phyloP scores from a whole-genome alignment of 1,140 invertebrate genomes.

The Bombus huntii region DNA sequence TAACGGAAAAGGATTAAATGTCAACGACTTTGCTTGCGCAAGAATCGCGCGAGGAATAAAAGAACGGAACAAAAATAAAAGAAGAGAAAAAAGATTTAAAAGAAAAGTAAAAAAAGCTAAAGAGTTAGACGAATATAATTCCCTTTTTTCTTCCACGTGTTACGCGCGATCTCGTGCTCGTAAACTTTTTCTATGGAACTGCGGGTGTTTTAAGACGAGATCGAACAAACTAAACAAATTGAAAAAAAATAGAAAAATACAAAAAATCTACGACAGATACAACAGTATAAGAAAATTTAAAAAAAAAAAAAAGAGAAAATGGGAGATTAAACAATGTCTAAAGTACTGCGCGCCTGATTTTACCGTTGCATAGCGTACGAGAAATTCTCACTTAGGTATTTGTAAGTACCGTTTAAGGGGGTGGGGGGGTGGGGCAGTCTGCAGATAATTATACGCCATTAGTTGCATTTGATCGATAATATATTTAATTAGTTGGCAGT shows the following conservation, averaged over 20 bases:
- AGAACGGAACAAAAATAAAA: neutral
- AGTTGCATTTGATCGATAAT: slow-evolving; percentile 41
- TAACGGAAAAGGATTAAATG: neutral
- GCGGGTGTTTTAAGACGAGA: slow-evolving; percentile 18
- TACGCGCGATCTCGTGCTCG: slow-evolving; percentile 35
- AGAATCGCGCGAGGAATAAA: slow-evolving; percentile 33
- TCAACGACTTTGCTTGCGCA: slow-evolving; percentile 13
- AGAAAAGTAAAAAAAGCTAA: neutral
- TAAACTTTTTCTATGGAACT: slow-evolving; percentile 36
- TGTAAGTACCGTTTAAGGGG: slow-evolving; percentile 30
- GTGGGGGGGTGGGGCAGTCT: slow-evolving; percentile 26
- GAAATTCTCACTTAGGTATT: slow-evolving; percentile 36
- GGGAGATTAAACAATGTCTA: neutral
- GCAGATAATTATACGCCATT: slow-evolving; percentile 30
- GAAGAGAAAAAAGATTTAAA: no score
- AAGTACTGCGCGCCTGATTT: slow-evolving; percentile 48
- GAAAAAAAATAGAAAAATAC: neutral
- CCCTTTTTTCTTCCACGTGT: neutral
- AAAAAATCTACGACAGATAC: neutral
- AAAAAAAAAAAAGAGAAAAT: slow-evolving; percentile 4
- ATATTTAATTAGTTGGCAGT: slow-evolving; percentile 40
- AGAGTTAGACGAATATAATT: neutral
- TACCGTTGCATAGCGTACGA: slow-evolving; percentile 40
- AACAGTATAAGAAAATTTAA: neutral
- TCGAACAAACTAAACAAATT: neutral